Evolutionary conservation across 2,888 invertebrate genomes (phyloP), one percentile per base, ranked within the genome.

Genomic region (Drosophila robusta): DNA sequence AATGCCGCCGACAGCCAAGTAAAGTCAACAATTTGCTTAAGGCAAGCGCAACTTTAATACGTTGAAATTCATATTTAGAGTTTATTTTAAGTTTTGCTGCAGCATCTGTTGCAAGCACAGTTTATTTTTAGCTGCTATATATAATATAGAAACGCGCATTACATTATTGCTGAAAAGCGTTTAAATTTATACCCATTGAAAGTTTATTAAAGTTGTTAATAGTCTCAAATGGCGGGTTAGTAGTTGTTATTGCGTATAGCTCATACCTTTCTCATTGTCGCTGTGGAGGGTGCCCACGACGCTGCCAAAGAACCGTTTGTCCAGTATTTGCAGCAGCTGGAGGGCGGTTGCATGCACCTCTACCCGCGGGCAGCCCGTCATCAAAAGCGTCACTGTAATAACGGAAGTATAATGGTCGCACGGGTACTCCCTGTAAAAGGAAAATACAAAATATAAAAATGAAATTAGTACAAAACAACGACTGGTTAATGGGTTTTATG

Each of bases 371-470:
- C 98, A 98, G 2, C 99, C 99, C 6, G 98, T 97, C 93, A 98
- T 98, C 94, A 99, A 95, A 46, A 99, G 94, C 0, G 99, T 98
- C 38, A 99, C 97, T 91, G 98, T 99, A 90, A 99, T 97, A 87
- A 99, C 97, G 2, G 99, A 98, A 38, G 98, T 98, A 92, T 98
- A 98, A 93, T 98, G 98, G 92, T 98, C 98, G 91, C 98, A 98
- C 2, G 98, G 98, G 93, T 98, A 98, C 93, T 98, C 98, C 90
- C 98, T 97, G 92, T 8, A 93, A 92, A 42, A 41, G 24, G 69
- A 70, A 73, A 14, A 39, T 11, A 14, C 6, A 51, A 49, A 39
- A 7, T 3, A n/a, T 11, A 34, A 34, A 26, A 26, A 12, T 34
- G 1, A 38, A 45, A 41, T 1, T 7, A 12, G 22, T 32, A 49